Percentiles rank a stretch among this genome's conserved stretches.
These are phyloP conservation scores for Gastrophryne carolinensis DNA, from an alignment of 2,797 vertebrate genomes.

Conservation along the genomic window DNA sequence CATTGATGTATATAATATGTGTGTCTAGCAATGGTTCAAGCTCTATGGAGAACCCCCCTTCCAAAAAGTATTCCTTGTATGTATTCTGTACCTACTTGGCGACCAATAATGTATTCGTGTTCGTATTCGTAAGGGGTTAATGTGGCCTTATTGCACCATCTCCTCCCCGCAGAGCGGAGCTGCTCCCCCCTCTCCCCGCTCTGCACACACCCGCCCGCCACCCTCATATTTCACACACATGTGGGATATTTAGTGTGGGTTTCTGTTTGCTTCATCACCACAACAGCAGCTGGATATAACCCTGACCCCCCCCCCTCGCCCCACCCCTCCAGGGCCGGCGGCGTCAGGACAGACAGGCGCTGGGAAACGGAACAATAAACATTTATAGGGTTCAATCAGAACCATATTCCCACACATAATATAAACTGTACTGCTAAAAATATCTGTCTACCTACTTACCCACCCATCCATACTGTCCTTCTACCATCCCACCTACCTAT, in stretches of 20 bases:
- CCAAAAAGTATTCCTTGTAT: too few species aligned
- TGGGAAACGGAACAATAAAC: not conserved
- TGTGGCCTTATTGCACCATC: not conserved
- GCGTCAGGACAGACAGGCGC: not conserved
- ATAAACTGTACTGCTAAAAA: too few species aligned
- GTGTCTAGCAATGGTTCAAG: too few species aligned
- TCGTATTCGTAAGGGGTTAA: not conserved
- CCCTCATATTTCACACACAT: conserved; percentile 3
- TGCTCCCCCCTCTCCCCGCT: not conserved
- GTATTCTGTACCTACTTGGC: too few species aligned
- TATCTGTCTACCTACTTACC: too few species aligned
- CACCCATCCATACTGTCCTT: too few species aligned
- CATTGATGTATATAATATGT: too few species aligned
- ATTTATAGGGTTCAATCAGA: not conserved
- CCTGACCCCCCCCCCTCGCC: not conserved
- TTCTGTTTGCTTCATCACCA: conserved; percentile 35
- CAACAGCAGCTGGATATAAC: conserved; percentile 31
- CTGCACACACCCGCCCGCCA: not conserved
- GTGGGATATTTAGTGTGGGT: conserved; percentile 2
- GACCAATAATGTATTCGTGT: too few species aligned
- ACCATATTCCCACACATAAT: not conserved
- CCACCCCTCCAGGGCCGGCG: not conserved
- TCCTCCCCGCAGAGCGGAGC: not conserved
- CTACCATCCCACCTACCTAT: too few species aligned
- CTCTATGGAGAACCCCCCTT: too few species aligned